Conservation (phyloP, 2,888 invertebrate species). For the Synanthedon tipuliformis region DNA sequence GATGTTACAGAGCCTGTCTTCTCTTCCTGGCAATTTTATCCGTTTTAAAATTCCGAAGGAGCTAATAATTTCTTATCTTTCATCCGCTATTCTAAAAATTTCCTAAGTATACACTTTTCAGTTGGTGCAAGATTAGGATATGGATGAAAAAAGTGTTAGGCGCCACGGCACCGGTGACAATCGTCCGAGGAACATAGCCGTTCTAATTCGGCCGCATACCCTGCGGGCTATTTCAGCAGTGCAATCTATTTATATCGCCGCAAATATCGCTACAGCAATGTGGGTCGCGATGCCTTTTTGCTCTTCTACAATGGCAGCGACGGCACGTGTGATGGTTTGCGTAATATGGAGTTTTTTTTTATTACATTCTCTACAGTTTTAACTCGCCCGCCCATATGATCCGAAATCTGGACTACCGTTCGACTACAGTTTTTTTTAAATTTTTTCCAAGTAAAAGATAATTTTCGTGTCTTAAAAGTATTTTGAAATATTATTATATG, state of each 20-base stretch:
- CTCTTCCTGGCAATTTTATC: too few species aligned
- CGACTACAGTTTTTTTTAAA: too few species aligned
- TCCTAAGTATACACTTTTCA: too few species aligned
- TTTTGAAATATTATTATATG: too few species aligned
- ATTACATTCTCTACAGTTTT: not conserved
- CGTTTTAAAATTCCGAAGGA: too few species aligned
- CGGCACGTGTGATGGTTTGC: not conserved
- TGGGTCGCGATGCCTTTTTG: conserved; percentile 47
- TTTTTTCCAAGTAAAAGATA: too few species aligned
- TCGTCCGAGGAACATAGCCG: conserved; percentile 10
- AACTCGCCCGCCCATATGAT: not conserved
- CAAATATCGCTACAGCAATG: conserved; percentile 37
- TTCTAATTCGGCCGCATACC: conserved; percentile 44
- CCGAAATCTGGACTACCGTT: not conserved
- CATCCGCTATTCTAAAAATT: too few species aligned
- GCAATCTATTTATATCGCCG: conserved; percentile 32
- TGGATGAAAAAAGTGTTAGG: not conserved
- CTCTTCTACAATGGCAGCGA: conserved; percentile 1
- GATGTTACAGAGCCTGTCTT: too few species aligned
- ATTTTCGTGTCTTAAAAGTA: too few species aligned
- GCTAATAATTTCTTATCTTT: too few species aligned
- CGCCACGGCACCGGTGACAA: conserved; percentile 19
- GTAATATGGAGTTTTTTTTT: not conserved
- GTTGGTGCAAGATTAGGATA: too few species aligned
- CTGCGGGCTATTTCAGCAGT: conserved; percentile 56